These are phyloP conservation scores for Idaea straminata DNA, from an alignment of 2,888 invertebrate species.

Conservation along the genomic window DNA sequence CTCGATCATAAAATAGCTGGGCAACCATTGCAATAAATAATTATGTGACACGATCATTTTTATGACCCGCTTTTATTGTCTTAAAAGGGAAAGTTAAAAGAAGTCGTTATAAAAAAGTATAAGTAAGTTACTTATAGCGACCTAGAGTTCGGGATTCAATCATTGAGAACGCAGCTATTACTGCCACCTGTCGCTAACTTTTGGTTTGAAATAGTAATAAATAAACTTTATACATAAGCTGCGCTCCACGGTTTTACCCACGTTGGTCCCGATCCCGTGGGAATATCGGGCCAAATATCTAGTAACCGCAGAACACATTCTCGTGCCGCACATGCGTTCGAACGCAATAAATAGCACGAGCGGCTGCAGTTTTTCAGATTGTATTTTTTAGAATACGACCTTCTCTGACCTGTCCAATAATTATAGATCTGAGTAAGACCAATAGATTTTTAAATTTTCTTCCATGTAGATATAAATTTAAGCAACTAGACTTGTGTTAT, in stretches of 20 bases:
- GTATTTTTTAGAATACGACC: too few relatives aligned
- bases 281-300: too few relatives aligned
- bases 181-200: background rate
- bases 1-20: slow-evolving; percentile 24
- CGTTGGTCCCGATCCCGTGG: too few relatives aligned
- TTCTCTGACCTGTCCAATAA: too few relatives aligned
- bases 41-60: slow-evolving; percentile 32
- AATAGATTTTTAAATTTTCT: too few relatives aligned
- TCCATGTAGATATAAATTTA: too few relatives aligned
- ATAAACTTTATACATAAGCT: background rate
- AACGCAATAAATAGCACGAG: too few relatives aligned
- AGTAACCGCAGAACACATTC: too few relatives aligned
- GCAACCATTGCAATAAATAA: slow-evolving; percentile 31
- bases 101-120: slow-evolving; percentile 22
- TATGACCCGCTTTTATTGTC: slow-evolving; percentile 26
- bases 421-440: too few relatives aligned
- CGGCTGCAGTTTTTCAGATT: too few relatives aligned
- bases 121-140: slow-evolving; percentile 7
- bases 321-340: too few relatives aligned
- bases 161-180: background rate
- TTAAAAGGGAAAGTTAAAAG: slow-evolving; percentile 27
- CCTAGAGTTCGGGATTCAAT: background rate
- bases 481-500: too few relatives aligned
- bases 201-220: background rate
- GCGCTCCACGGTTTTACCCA: background rate